A percentile compares a stretch with the other conserved stretches of the same genome.
Evolutionary conservation across 2,888 invertebrate genomes (phyloP).

Genomic region (Agonum fuliginosum): DNA sequence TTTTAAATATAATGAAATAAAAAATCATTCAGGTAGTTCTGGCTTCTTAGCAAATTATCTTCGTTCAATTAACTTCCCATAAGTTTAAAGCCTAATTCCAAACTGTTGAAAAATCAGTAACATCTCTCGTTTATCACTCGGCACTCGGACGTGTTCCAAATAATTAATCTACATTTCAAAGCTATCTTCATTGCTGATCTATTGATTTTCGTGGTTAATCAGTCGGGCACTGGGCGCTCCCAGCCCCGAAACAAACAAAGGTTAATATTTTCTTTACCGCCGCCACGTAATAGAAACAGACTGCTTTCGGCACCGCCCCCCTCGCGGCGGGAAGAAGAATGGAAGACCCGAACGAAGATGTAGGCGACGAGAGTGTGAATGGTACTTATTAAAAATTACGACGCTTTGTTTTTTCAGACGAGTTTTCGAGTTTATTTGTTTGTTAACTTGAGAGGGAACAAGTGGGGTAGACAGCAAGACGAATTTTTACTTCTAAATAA

Average conservation of each 20-base stretch:
- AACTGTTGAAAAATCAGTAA: conserved; percentile 43
- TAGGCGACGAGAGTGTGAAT: conserved; percentile 39
- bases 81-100: conserved; percentile 4
- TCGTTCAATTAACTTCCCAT: not conserved
- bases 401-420: conserved; percentile 49
- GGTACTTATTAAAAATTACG: conserved; percentile 55
- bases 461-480: too few species aligned
- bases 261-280: conserved; percentile 38
- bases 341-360: not conserved
- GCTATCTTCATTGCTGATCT: conserved; percentile 49
- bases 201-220: conserved; percentile 48
- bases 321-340: conserved; percentile 8
- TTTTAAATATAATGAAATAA: not conserved
- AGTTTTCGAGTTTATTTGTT: conserved; percentile 24
- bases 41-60: not conserved
- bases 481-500: too few species aligned
- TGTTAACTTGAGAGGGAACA: not conserved
- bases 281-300: conserved; percentile 37
- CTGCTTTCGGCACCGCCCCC: conserved; percentile 7
- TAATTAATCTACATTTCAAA: conserved; percentile 48
- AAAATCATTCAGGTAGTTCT: not conserved
- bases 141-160: conserved; percentile 25
- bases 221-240: not conserved
- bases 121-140: conserved; percentile 35
- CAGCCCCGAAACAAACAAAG: conserved; percentile 36